Base-by-base conservation (phyloP, 2,113 vertebrate genomes). In the Calypte anna region DNA sequence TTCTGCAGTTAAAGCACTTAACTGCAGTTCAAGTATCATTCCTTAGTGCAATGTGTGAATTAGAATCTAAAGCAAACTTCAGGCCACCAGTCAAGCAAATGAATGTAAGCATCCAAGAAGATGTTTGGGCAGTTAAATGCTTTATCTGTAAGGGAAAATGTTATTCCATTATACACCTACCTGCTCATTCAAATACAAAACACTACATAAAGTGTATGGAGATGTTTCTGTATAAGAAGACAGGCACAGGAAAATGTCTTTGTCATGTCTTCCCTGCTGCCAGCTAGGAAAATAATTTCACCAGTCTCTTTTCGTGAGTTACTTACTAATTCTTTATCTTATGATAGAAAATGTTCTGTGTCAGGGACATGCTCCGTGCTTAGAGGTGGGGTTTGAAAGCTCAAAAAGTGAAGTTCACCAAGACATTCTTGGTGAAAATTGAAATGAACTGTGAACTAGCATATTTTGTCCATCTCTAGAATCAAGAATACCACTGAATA, bases 111-210 rank as follows among this genome's bases (percentile, higher is more conserved):
- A 90, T 84, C 81, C 90, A 88, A 86, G 64, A 89, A 67, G 38
- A 73, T 73, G 30, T n/a, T 43, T 84, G 64, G 73, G 58, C 2
- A 91, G 68, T 75, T n/a, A 91, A 93, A 90, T 78, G 55, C 28
- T 85, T 90, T 82, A 75, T 90, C 74, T 89, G 31, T 44, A 93
- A 43, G 40, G 38, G 58, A 92, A 86, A 93, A 93, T 48, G 9
- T 85, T 93, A 62, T 58, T 95, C 58, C 69, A 89, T 91, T 73
- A 62, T 78, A 50, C 64, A 86, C 36, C 73, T 80, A 86, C 88
- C 69, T 66, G 43, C 70, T 84, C 77, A 82, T 89, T 79, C 69
- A 89, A 77, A 73, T 63, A 73, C 4, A 76, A 92, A 96, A 79
- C n/a, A 82, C 44, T 36, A 13, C 46, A 80, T 51, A 46, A 87